Percentiles rank a stretch among this genome's conserved stretches.
phyloP scores from a whole-genome alignment of 1,140 invertebrate genomes.

The Palaemon carinicauda region DNA sequence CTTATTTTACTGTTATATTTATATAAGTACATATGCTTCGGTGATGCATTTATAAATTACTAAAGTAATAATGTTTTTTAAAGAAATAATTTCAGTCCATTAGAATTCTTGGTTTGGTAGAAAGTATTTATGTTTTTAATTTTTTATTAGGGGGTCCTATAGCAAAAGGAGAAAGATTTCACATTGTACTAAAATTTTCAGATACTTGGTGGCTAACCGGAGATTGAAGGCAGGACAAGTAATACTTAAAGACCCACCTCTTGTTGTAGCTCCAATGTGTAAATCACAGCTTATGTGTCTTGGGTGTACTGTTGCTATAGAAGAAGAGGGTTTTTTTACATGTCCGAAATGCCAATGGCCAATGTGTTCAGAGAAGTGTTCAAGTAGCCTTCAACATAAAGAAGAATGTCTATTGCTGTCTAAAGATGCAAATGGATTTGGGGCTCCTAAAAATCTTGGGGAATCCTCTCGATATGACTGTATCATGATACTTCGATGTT shows the following conservation, averaged over 20 bases:
- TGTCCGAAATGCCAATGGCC: slow-evolving; percentile 77
- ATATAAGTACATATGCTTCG: too few relatives aligned
- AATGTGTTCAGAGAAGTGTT: slow-evolving; percentile 73
- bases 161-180: neutral
- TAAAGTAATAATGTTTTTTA: neutral
- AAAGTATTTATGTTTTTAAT: too few relatives aligned
- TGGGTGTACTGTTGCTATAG: slow-evolving; percentile 39
- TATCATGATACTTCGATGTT: slow-evolving; percentile 50
- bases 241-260: slow-evolving; percentile 75
- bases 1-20: too few relatives aligned
- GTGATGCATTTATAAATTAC: neutral
- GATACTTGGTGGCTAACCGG: slow-evolving; percentile 77
- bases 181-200: slow-evolving; percentile 33
- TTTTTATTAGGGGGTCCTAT: neutral
- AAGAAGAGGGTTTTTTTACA: slow-evolving; percentile 7
- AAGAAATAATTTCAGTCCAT: neutral
- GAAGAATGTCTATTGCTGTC: slow-evolving; percentile 49
- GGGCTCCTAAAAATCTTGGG: neutral
- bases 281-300: slow-evolving; percentile 48
- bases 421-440: slow-evolving; percentile 36
- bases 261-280: slow-evolving; percentile 73
- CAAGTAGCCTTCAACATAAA: slow-evolving; percentile 58
- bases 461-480: slow-evolving; percentile 54
- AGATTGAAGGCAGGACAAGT: slow-evolving; percentile 79
- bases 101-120: neutral